Conservation (phyloP, 2,888 invertebrate species). For the Actias luna region DNA sequence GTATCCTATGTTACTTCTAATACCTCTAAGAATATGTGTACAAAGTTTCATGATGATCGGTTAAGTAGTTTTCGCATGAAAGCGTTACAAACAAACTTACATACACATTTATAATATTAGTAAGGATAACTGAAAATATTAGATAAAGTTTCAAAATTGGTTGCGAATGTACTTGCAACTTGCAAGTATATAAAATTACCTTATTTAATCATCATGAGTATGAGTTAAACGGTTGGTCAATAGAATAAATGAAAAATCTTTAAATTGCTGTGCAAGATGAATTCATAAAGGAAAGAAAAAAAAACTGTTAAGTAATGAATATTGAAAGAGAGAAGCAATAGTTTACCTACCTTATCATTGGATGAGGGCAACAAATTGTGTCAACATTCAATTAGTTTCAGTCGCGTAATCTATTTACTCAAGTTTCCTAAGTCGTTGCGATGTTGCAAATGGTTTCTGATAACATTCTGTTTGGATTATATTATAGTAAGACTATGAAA, state of each 20-base stretch:
- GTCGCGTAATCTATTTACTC: constrained; percentile 19
- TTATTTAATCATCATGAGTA: too few relatives aligned
- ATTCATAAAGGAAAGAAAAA: neutral
- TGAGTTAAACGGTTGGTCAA: too few relatives aligned
- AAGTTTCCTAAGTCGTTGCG: neutral
- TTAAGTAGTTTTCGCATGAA: too few relatives aligned
- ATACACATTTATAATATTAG: too few relatives aligned
- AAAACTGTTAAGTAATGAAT: neutral
- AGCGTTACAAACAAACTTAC: too few relatives aligned
- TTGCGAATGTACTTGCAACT: too few relatives aligned
- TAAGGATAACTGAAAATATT: too few relatives aligned
- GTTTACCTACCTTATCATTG: constrained; percentile 5
- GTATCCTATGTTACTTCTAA: too few relatives aligned
- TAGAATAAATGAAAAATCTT: neutral
- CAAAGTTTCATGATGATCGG: too few relatives aligned
- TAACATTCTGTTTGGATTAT: neutral
- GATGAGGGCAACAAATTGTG: constrained; percentile 15
- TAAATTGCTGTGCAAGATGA: neutral
- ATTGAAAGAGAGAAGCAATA: constrained; percentile 4
- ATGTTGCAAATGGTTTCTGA: neutral
- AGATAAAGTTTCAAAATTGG: too few relatives aligned
- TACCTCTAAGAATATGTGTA: too few relatives aligned
- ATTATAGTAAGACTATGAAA: neutral
- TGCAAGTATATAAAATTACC: too few relatives aligned
- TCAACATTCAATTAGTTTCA: constrained; percentile 17